Base-by-base conservation (phyloP, 2,797 vertebrate genomes). In the Halcyon smyrnensis region DNA sequence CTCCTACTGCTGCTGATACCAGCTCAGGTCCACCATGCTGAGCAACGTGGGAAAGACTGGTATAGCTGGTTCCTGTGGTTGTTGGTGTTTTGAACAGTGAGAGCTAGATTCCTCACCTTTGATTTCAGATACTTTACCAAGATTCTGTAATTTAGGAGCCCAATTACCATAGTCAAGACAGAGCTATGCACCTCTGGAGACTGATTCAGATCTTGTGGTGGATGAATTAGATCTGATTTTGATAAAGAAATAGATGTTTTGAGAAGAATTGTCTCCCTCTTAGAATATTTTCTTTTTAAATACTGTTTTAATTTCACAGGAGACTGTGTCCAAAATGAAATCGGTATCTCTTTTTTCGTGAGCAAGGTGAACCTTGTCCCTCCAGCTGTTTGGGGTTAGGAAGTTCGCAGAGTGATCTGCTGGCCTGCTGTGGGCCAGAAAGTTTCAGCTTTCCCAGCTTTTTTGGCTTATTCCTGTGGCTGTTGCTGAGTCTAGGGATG, bases 31-130 rank as follows among this genome's bases (percentile, higher is more conserved):
- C 27, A 13, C 27, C 51, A 23, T 15, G 5, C 43, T 57, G 51
- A 39, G 63, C 21, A 23, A 4, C 1, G 3, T 43, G 67, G 43
- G 36, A 28, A 12, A 19, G 48, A 18, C 77, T 39, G 67, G 11
- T 11, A 0, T 50, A 46, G 34, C 32, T 43, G 2, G 0, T 27
- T 75, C 48, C 28, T 34, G 9, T 8, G 67, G 12, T 3, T 8
- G 25, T 19, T 45, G n/a, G 5, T 24, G 18, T 23, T 78, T 53
- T 67, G 32, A 53, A 18, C 30, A 14, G 30, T 8, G 19, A 37
- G 8, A 20, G n/a, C n/a, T 25, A 15, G 41, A 9, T 57, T 51
- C 25, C 36, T 84, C 8, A 8, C 46, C 24, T 88, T 0, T 3
- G 17, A 21, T 46, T 34, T 24, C 82, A 77, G 59, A 12, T 59